These are phyloP conservation scores for Drosophila lacicola DNA, from an alignment of 2,888 invertebrate genomes.

Conservation along the genomic window DNA sequence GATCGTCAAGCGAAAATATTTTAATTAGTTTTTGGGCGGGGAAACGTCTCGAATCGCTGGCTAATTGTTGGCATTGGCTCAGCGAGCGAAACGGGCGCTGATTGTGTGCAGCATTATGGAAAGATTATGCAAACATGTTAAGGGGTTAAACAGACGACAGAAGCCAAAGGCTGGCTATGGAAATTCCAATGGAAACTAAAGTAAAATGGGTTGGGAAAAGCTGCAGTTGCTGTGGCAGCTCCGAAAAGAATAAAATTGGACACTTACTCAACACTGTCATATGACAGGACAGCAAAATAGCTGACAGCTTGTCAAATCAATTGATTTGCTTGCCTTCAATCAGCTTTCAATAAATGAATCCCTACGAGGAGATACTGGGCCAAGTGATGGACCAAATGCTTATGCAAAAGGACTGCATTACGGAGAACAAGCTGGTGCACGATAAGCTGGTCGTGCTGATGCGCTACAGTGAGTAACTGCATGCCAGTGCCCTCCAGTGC, in stretches of 20 bases:
- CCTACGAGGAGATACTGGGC: background rate
- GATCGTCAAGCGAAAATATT: conserved; percentile 71
- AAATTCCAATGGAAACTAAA: background rate
- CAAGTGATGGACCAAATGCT: conserved; percentile 32
- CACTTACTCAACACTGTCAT: background rate
- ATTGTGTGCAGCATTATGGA: conserved; percentile 60
- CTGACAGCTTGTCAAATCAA: background rate
- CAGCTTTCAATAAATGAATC: conserved; percentile 3
- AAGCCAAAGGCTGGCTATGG: background rate
- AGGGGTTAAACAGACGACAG: conserved; percentile 32
- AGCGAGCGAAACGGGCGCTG: conserved; percentile 43
- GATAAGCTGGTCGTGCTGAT: conserved; percentile 14
- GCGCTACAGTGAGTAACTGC: conserved; percentile 41
- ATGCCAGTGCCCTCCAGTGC: background rate
- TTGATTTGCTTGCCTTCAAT: background rate
- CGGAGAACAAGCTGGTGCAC: conserved; percentile 4
- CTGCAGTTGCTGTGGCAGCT: too few species aligned
- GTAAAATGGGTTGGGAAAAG: too few species aligned
- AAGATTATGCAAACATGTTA: conserved; percentile 66
- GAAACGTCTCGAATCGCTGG: conserved; percentile 49
- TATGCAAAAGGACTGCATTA: background rate
- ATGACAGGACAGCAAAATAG: background rate
- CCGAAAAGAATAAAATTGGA: too few species aligned
- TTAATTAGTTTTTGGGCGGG: conserved; percentile 74
- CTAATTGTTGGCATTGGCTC: conserved; percentile 56